phyloP scores from a whole-genome alignment of 2,797 vertebrate genomes.

The Catharus ustulatus region DNA sequence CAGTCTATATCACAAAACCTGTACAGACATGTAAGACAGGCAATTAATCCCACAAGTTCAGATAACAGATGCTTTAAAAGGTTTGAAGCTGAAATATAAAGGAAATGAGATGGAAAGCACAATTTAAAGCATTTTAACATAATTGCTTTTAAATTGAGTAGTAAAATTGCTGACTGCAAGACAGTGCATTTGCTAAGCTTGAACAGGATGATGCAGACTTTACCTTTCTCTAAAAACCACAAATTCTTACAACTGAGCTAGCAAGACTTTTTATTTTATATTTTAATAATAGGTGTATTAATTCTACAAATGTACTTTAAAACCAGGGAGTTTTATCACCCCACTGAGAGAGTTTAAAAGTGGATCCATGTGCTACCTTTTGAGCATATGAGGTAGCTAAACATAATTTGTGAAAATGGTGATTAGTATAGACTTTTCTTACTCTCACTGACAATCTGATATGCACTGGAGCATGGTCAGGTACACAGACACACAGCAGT shows the following conservation, averaged over 20 bases:
- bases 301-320: background rate
- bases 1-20: background rate
- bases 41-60: background rate
- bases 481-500: background rate
- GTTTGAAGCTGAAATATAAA: background rate
- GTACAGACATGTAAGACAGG: background rate
- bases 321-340: background rate
- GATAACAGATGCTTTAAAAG: background rate
- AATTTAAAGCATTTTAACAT: background rate
- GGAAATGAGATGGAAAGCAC: background rate
- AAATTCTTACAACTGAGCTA: background rate
- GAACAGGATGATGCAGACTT: background rate
- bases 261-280: background rate
- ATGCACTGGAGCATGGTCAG: rapidly evolving
- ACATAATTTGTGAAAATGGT: background rate
- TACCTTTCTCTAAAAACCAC: background rate
- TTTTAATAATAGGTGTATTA: background rate
- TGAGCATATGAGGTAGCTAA: background rate
- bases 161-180: background rate
- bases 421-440: background rate
- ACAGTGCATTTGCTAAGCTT: background rate
- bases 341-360: background rate
- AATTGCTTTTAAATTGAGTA: background rate
- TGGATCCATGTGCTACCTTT: background rate
- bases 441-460: background rate